Evolutionary conservation across 2,888 invertebrate genomes (phyloP).

Genomic region (Dicranocentrus wangi): DNA sequence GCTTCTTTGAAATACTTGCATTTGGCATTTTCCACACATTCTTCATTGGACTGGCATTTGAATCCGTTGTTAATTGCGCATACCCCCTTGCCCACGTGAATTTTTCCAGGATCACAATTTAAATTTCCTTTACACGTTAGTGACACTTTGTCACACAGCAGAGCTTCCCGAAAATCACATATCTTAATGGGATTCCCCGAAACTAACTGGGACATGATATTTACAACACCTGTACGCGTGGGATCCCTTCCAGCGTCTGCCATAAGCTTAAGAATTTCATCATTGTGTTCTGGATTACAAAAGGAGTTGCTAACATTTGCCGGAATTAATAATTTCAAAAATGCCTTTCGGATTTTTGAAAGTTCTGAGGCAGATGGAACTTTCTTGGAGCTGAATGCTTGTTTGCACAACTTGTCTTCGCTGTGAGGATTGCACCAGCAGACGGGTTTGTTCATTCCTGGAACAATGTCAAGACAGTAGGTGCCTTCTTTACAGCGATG

Average conservation of each 20-base stretch:
- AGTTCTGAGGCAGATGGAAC: background rate
- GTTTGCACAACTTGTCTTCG: background rate
- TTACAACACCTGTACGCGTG: background rate
- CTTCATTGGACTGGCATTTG: slow-evolving; percentile 15
- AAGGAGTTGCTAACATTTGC: background rate
- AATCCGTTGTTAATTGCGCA: slow-evolving; percentile 30
- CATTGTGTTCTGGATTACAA: slow-evolving; percentile 11
- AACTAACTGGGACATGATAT: background rate
- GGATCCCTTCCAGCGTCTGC: background rate
- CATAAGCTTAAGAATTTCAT: background rate
- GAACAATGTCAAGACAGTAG: slow-evolving; percentile 21
- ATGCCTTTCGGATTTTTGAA: background rate
- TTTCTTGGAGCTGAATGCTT: background rate
- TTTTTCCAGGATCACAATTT: slow-evolving; percentile 13
- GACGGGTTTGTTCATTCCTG: slow-evolving; percentile 22
- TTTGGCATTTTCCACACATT: slow-evolving; percentile 26
- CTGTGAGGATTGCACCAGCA: slow-evolving; percentile 29
- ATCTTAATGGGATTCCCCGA: background rate
- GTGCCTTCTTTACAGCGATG: slow-evolving; percentile 33
- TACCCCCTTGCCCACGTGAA: slow-evolving; percentile 26
- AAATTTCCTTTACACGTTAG: background rate
- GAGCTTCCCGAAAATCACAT: slow-evolving; percentile 31
- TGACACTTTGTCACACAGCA: background rate
- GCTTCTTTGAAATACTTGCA: background rate
- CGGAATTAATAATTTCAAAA: slow-evolving; percentile 14